Base-by-base conservation (phyloP, 2,797 vertebrate species). In the Channallabes apus region DNA sequence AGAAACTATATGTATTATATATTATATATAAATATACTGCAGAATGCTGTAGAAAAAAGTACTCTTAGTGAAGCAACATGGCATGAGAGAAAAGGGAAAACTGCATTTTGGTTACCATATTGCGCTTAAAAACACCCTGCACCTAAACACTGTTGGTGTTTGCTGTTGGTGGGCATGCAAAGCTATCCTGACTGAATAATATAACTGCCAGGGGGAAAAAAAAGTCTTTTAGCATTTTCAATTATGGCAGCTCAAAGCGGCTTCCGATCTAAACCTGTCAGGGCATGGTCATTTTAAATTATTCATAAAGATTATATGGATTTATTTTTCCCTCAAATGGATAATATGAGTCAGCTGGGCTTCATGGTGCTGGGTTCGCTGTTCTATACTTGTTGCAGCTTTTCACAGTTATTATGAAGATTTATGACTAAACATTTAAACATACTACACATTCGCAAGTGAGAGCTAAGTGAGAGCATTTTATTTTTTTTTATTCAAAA, bases 221-320 rank as follows among this genome's bases (percentile, higher is more conserved):
- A 54, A 54, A 54, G 38, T 38, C 29, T 54, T 54, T 65, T 11
- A 58, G 27, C 0, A 0, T 62, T 85, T 65, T 81, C 29, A 56
- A 65, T 64, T 82, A 82, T 32, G 71, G 56, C 61, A 82, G 65
- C 61, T 81, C 35, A 82, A 82, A 82, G 18, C 32, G 18, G 62
- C 56, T 35, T 35, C 61, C 73, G 18, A 79, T 54, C 56, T 73
- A 41, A 68, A 84, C 62, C 72, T 67, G 12, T 68, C 32, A 58
- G n/a, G 58, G 58, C 75, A 73, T 8, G 3, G 22, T 29, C 15
- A 22, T 79, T 79, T 58, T 83, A 27, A 80, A 83, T 86, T 79
- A 86, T 83, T 86, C 38, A 62, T 75, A 51, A 58, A 77, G 46
- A 27, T 59, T 82, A 46, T 82, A 86, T 77, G 61, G 69, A 84